These are phyloP conservation scores for Neolamprologus caudopunctatus DNA, from an alignment of 2,113 vertebrate genomes.

Conservation along the genomic window DNA sequence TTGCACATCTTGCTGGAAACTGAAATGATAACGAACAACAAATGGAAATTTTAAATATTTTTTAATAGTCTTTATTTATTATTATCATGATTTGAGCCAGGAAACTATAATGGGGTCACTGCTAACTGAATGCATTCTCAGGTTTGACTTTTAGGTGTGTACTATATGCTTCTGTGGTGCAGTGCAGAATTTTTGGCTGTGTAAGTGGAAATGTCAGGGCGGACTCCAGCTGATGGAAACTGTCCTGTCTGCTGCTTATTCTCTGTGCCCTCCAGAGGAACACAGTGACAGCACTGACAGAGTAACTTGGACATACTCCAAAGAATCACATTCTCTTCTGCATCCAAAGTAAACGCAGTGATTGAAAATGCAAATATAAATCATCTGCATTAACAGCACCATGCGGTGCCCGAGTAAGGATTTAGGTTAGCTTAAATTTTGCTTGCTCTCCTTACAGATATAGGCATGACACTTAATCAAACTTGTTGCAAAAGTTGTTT, in stretches of 20 bases:
- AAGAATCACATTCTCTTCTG: background rate
- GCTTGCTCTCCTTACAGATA: background rate
- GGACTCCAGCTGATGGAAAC: conserved; percentile 39
- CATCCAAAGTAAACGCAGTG: background rate
- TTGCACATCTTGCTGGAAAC: background rate
- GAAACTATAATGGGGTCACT: background rate
- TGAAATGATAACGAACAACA: background rate
- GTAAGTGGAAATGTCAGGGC: background rate
- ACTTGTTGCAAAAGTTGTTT: background rate
- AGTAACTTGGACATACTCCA: background rate
- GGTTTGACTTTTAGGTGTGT: background rate
- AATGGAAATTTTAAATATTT: background rate
- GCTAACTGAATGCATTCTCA: background rate
- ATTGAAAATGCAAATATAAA: background rate
- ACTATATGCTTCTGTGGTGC: background rate
- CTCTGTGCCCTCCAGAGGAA: background rate
- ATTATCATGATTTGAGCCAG: background rate
- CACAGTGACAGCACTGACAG: background rate
- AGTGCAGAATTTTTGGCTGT: background rate
- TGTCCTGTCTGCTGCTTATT: background rate
- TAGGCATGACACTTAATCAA: background rate
- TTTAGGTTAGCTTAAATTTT: background rate
- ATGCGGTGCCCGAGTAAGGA: background rate
- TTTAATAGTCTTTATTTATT: background rate
- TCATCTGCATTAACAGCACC: background rate